Conservation (phyloP, 1,140 invertebrate genomes). For the Cherax quadricarinatus region DNA sequence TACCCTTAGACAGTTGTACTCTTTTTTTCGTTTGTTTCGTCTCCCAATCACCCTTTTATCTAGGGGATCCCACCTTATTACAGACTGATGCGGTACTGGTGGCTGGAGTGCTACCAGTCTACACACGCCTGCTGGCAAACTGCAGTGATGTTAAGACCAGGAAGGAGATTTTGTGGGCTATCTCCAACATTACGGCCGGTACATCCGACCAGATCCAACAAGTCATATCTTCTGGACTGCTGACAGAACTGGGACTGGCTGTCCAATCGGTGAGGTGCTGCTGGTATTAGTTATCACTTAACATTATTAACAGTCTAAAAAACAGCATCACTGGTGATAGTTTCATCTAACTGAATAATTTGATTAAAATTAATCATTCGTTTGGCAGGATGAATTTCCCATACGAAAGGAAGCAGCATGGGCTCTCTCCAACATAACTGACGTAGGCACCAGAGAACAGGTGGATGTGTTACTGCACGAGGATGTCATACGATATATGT, state of each 20-base stretch:
- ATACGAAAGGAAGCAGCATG: slow-evolving; percentile 99
- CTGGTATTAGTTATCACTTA: too few species aligned
- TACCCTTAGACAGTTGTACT: too few species aligned
- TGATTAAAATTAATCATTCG: too few species aligned
- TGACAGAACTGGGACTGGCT: slow-evolving; percentile 96
- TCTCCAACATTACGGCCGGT: slow-evolving; percentile 99
- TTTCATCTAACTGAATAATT: too few species aligned
- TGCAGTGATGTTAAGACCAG: slow-evolving; percentile 84
- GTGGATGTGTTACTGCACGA: slow-evolving; percentile 90
- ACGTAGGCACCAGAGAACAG: slow-evolving; percentile 95
- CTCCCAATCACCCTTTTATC: too few species aligned
- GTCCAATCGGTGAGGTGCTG: slow-evolving; percentile 80
- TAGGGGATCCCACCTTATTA: too few species aligned
- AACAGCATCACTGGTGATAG: too few species aligned
- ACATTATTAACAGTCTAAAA: too few species aligned
- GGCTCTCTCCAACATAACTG: slow-evolving; percentile 99
- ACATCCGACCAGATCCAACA: slow-evolving; percentile 97
- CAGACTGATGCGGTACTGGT: slow-evolving; percentile 91
- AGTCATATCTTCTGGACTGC: slow-evolving; percentile 95
- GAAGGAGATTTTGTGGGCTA: slow-evolving; percentile 97
- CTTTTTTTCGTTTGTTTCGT: too few species aligned
- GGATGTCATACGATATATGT: slow-evolving; percentile 93
- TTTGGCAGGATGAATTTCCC: slow-evolving; percentile 92
- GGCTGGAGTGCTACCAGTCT: slow-evolving; percentile 85
- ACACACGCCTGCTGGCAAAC: slow-evolving; percentile 80